These are phyloP conservation scores for Timandra comae DNA, from an alignment of 2,888 invertebrate species.

Conservation along the genomic window DNA sequence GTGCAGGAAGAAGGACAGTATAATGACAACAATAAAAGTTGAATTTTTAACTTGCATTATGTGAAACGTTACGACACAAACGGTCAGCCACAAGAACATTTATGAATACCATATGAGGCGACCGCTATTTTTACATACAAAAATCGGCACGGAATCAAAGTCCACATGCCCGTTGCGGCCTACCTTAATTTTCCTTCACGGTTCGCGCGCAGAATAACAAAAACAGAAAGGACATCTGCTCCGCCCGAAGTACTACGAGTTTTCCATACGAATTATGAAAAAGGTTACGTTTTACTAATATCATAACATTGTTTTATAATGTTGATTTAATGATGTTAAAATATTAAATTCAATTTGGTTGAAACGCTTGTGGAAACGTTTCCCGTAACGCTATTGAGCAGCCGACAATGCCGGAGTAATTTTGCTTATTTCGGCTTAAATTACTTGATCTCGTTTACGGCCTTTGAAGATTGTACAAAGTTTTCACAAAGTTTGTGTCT, in stretches of 20 bases:
- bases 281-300: slow-evolving; percentile 31
- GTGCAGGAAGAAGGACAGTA: neutral
- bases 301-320: slow-evolving; percentile 24
- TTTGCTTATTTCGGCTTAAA: slow-evolving; percentile 70
- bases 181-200: slow-evolving; percentile 66
- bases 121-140: slow-evolving; percentile 54
- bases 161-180: slow-evolving; percentile 58
- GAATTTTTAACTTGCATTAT: slow-evolving; percentile 14
- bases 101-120: slow-evolving; percentile 63
- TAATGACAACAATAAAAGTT: slow-evolving; percentile 2
- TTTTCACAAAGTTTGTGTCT: slow-evolving; percentile 66
- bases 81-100: slow-evolving; percentile 42
- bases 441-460: slow-evolving; percentile 72
- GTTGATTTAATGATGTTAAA: slow-evolving; percentile 35
- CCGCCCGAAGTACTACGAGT: slow-evolving; percentile 37
- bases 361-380: slow-evolving; percentile 46
- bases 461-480: slow-evolving; percentile 69
- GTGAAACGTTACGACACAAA: slow-evolving; percentile 40
- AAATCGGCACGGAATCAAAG: slow-evolving; percentile 64
- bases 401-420: slow-evolving; percentile 62
- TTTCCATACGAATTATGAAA: slow-evolving; percentile 50
- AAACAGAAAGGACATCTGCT: slow-evolving; percentile 51
- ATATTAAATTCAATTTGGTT: slow-evolving; percentile 44
- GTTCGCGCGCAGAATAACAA: slow-evolving; percentile 58
- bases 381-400: slow-evolving; percentile 49